Percentiles rank a stretch among this genome's conserved stretches.
Conservation (phyloP, 2,888 invertebrate species). For the Sclerodermus sp. region DNA sequence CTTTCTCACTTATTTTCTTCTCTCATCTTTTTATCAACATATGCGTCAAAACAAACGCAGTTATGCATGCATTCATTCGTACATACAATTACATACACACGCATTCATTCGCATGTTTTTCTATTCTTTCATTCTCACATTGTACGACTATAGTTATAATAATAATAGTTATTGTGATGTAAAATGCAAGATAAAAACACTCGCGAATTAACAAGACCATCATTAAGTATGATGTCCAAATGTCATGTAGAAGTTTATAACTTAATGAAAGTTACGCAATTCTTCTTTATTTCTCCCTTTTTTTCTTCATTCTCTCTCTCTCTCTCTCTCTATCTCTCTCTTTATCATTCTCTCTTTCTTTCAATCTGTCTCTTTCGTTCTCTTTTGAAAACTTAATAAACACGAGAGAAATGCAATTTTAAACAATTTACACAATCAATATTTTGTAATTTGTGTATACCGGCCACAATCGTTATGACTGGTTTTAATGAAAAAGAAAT, state of each 20-base stretch:
- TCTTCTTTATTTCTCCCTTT: no score
- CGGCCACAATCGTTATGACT: no score
- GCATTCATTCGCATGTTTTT: conserved; percentile 9
- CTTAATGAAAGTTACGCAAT: no score
- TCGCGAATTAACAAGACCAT: conserved; percentile 28
- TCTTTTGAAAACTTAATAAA: no score
- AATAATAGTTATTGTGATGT: conserved; percentile 43
- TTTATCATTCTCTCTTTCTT: no score
- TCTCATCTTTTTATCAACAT: conserved; percentile 14
- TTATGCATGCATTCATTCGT: conserved; percentile 6
- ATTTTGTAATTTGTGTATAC: no score
- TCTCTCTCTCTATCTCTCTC: conserved; percentile 4
- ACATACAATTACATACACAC: conserved; percentile 20
- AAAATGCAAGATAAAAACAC: conserved; percentile 33
- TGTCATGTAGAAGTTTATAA: conserved; percentile 36
- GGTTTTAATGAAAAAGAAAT: conserved; percentile 9
- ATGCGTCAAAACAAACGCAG: neutral
- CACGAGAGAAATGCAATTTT: no score
- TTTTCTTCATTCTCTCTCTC: no score
- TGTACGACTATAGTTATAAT: conserved; percentile 38
- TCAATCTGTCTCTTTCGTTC: no score
- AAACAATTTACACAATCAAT: no score
- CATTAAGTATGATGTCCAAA: conserved; percentile 23
- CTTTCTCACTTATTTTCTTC: conserved; percentile 20
- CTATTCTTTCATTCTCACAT: conserved; percentile 8